phyloP scores from a whole-genome alignment of 1,140 invertebrate genomes.

The Drosophila kanapiae region DNA sequence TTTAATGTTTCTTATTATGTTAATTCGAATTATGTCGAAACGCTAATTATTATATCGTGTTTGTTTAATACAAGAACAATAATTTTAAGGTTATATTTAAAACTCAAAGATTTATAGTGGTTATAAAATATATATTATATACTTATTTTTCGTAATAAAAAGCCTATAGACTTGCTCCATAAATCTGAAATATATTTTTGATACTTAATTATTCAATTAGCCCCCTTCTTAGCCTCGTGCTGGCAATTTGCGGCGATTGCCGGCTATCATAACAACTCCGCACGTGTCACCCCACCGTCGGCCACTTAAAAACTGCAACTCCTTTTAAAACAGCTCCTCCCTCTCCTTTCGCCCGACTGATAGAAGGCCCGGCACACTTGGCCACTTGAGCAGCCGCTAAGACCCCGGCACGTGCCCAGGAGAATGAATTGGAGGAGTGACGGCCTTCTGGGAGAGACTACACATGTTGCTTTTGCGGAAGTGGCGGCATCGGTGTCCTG shows the following conservation, averaged over 20 bases:
- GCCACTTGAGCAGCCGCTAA: conserved; percentile 67
- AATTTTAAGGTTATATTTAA: too few species aligned
- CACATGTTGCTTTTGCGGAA: conserved; percentile 69
- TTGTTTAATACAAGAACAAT: too few species aligned
- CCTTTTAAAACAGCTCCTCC: neutral
- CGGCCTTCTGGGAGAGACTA: conserved; percentile 17
- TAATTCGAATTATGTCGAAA: neutral
- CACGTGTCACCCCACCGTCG: conserved; percentile 42
- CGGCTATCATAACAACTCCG: conserved; percentile 69
- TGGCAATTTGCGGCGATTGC: conserved; percentile 53
- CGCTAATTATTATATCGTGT: neutral
- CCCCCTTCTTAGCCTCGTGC: conserved; percentile 48
- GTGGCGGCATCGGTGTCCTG: conserved; percentile 25
- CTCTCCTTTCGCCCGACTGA: neutral
- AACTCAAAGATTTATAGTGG: neutral
- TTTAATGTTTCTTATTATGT: too few species aligned
- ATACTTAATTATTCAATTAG: conserved; percentile 57
- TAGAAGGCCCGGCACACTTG: conserved; percentile 40
- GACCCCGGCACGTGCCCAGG: conserved; percentile 52
- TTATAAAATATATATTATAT: too few species aligned
- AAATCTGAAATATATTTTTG: conserved; percentile 7
- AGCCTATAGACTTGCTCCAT: neutral
- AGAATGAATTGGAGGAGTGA: conserved; percentile 13
- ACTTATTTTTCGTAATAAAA: conserved; percentile 2
- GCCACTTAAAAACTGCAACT: conserved; percentile 39